Conservation (phyloP, 2,888 invertebrate genomes). For the Cantharis flavilabris region DNA sequence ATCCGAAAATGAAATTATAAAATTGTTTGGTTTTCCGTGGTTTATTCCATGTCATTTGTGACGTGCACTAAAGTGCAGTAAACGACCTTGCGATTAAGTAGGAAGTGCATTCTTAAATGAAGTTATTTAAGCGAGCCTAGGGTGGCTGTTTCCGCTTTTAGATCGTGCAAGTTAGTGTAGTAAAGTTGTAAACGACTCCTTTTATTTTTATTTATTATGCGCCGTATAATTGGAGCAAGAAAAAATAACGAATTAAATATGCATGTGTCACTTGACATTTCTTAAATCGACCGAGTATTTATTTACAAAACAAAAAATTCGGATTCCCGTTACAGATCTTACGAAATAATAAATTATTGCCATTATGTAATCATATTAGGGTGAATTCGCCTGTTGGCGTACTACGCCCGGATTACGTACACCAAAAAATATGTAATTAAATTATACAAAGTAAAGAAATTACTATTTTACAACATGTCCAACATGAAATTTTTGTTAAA, state of each 20-base stretch:
- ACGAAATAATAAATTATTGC: not conserved
- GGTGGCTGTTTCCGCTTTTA: conserved; percentile 15
- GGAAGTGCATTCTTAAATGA: conserved; percentile 28
- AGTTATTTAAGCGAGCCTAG: conserved; percentile 13
- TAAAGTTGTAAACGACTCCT: not conserved
- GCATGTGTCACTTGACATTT: not conserved
- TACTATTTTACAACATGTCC: no score
- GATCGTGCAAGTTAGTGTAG: not conserved
- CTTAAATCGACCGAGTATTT: not conserved
- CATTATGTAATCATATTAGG: not conserved
- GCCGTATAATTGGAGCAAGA: not conserved
- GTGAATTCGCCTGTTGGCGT: no score
- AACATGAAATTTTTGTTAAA: no score
- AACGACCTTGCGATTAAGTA: conserved; percentile 20
- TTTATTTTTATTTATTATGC: not conserved
- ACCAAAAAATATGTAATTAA: no score
- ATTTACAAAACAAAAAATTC: not conserved
- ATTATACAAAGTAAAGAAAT: no score
- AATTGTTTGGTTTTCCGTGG: not conserved
- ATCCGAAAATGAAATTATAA: not conserved
- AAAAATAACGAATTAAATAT: not conserved
- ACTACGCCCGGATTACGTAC: no score
- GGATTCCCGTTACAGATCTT: not conserved
- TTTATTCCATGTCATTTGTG: conserved; percentile 9
- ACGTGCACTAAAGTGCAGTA: conserved; percentile 16